A percentile compares a stretch with the other conserved stretches of the same genome.
Conservation (phyloP, 1,140 invertebrate genomes). For the Drosophila murphyi region DNA sequence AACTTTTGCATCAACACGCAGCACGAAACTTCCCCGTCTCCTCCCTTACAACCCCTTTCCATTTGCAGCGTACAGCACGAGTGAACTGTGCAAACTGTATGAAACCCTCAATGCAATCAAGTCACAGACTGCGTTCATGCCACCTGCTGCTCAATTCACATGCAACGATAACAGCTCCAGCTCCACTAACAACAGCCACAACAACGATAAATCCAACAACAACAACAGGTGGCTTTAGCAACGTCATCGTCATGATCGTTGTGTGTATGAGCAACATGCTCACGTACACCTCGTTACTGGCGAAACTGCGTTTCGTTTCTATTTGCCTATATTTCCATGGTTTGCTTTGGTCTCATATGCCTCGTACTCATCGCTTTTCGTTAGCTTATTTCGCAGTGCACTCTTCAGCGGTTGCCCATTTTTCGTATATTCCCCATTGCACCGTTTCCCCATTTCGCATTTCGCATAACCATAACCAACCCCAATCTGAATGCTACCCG, state of each 20-base stretch:
- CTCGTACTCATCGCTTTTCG: constrained; percentile 71
- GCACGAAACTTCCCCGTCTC: constrained; percentile 17
- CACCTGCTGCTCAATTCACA: constrained; percentile 69
- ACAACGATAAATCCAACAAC: constrained; percentile 31
- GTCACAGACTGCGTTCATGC: constrained; percentile 38
- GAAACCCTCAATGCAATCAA: constrained; percentile 63
- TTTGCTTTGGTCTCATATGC: constrained; percentile 60
- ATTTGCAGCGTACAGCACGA: too few species aligned
- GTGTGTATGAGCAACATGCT: constrained; percentile 65
- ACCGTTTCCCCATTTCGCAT: constrained; percentile 12
- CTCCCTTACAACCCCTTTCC: too few species aligned
- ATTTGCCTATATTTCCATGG: neutral
- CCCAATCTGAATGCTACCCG: constrained; percentile 21
- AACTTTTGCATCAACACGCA: constrained; percentile 79
- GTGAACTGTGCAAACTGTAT: neutral
- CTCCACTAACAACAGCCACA: constrained; percentile 51
- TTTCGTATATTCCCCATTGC: too few species aligned
- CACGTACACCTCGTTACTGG: constrained; percentile 71
- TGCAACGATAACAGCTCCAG: constrained; percentile 36
- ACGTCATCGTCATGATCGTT: constrained; percentile 46
- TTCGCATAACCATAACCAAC: constrained; percentile 30
- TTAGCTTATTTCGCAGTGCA: constrained; percentile 73
- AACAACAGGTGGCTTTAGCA: constrained; percentile 63
- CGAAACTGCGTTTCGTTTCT: neutral
- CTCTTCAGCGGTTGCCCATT: constrained; percentile 63